phyloP scores from a whole-genome alignment of 2,888 invertebrate species.

The Limenitis camilla region DNA sequence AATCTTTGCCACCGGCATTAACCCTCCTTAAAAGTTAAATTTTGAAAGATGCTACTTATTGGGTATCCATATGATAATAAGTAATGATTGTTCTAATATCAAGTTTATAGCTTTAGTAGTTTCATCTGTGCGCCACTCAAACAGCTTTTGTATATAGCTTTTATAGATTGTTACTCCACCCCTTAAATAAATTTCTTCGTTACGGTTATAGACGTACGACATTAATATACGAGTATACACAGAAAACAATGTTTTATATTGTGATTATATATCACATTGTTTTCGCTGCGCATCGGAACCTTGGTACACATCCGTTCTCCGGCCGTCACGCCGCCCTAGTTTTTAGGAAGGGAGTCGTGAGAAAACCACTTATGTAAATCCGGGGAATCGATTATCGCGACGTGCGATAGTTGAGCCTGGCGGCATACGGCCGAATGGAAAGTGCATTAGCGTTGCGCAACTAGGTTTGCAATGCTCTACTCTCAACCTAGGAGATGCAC shows the following conservation, averaged over 20 bases:
- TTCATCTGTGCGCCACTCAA: no score
- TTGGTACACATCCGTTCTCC: constrained; percentile 59
- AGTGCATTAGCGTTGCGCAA: constrained; percentile 61
- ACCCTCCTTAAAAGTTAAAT: no score
- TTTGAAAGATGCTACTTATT: no score
- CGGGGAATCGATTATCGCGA: constrained; percentile 64
- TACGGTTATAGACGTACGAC: no score
- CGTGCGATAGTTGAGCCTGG: constrained; percentile 36
- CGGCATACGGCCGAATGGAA: constrained; percentile 49
- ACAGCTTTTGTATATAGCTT: no score
- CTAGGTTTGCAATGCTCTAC: constrained; percentile 31
- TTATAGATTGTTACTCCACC: no score
- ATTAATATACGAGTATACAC: no score
- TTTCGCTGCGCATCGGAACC: constrained; percentile 34
- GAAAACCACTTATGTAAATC: constrained; percentile 66
- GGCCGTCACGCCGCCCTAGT: constrained; percentile 55
- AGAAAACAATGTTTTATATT: background rate
- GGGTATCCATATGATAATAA: no score
- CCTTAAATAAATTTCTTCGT: no score
- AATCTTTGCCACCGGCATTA: no score
- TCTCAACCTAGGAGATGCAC: constrained; percentile 23
- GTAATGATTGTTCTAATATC: no score
- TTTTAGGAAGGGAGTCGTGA: constrained; percentile 62
- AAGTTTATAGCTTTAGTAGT: no score
- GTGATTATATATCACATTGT: constrained; percentile 9